These are phyloP conservation scores for Helobdella robusta DNA, from an alignment of 2,888 invertebrate species.

Conservation along the genomic window DNA sequence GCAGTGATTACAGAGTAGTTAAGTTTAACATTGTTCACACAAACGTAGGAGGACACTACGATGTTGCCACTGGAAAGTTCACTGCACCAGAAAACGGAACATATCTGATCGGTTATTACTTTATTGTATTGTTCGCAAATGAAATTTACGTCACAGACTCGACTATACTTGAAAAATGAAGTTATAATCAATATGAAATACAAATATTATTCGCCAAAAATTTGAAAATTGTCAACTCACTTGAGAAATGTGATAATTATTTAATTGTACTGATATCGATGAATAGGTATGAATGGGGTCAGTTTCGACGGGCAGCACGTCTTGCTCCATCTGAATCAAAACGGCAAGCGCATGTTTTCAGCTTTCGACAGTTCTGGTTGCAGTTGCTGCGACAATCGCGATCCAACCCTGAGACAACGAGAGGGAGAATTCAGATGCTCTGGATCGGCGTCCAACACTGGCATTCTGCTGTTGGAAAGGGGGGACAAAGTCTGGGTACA, in stretches of 20 bases:
- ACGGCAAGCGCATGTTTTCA: slow-evolving; percentile 34
- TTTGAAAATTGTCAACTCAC: no score
- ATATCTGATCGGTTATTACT: slow-evolving; percentile 28
- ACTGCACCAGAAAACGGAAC: slow-evolving; percentile 34
- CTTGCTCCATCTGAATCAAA: slow-evolving; percentile 34
- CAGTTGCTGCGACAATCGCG: slow-evolving; percentile 28
- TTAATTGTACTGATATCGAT: background rate
- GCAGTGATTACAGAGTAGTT: slow-evolving; percentile 30
- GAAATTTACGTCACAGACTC: no score
- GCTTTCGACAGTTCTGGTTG: slow-evolving; percentile 36
- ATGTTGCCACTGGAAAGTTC: slow-evolving; percentile 32
- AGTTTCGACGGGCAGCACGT: slow-evolving; percentile 35
- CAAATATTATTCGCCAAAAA: no score
- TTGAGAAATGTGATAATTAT: no score
- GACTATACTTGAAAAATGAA: no score
- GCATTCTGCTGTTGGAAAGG: slow-evolving; percentile 28
- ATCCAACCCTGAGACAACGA: slow-evolving; percentile 11
- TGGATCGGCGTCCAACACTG: slow-evolving; percentile 33
- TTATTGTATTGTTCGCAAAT: no score
- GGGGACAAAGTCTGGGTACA: slow-evolving; percentile 35
- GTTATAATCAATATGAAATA: no score
- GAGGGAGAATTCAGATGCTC: slow-evolving; percentile 27
- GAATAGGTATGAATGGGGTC: slow-evolving; percentile 29
- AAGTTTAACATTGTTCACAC: slow-evolving; percentile 28
- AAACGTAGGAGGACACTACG: slow-evolving; percentile 30